Evolutionary conservation across 2,113 vertebrate genomes (phyloP), one percentile per base, ranked within the genome.

Genomic region (Sinocyclocheilus grahami): DNA sequence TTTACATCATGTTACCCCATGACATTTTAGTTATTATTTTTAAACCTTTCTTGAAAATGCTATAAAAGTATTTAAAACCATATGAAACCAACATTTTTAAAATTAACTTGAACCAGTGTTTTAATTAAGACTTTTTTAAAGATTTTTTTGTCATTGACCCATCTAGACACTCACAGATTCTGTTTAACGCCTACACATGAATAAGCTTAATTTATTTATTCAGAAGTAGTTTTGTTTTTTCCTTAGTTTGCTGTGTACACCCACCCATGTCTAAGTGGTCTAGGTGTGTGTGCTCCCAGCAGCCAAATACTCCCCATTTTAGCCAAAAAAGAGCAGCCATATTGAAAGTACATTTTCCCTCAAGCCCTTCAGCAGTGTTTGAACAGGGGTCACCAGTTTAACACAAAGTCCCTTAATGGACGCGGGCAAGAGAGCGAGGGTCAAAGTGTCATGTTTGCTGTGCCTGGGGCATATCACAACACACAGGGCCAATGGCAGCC

Each of bases 371-470:
- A 53, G 78, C 46, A 62, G 83, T 88, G 91, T 92, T 92, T 93
- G 92, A 93, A 90, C 90, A 88, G 77, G 91, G 91, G 84, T 93
- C 91, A 87, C 58, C 14, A 83, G 48, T 88, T 89, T 58, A 86
- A 89, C 91, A 78, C 37, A 88, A 89, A 93, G 90, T 75, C 91
- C 90, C 90, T 89, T 93, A 93, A 94, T 93, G 91, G 85, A 93
- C 88, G 37, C 53, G 3, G 71, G 78, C 58, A 86, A 87, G 82
- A 87, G 82, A 87, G 11, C 78, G 86, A 89, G 89, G 94, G 94
- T 95, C 93, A 93, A 87, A 87, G 12, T 92, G 94, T 93, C 91
- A 91, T 94, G 94, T 95, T 95, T 95, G 93, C 89, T 87, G 92
- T 93, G 89, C 93, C 93, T 89, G 90, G 89, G 93, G 88, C 91